Evolutionary conservation across 2,888 invertebrate genomes (phyloP).

Genomic region (Quadriops clusia): DNA sequence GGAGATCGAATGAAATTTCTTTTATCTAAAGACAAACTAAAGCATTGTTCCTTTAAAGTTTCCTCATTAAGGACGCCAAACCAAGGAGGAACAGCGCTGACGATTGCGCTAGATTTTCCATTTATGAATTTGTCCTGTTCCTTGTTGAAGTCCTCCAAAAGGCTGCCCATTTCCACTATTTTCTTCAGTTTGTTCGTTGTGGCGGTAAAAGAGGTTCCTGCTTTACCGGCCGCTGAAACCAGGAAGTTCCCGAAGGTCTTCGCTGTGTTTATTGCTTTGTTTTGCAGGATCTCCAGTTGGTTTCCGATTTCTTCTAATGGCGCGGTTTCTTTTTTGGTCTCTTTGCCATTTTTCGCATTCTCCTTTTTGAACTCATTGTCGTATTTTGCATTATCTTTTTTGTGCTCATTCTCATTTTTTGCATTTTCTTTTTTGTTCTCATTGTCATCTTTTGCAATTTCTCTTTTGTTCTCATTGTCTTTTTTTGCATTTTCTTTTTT

Average conservation of each 20-base stretch:
- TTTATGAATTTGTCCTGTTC: conserved; percentile 88
- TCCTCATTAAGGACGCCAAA: conserved; percentile 82
- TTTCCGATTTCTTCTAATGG: no score
- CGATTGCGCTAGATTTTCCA: conserved; percentile 56
- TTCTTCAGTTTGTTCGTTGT: conserved; percentile 89
- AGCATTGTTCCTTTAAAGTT: conserved; percentile 78
- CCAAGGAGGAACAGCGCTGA: conserved; percentile 73
- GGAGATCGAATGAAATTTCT: conserved; percentile 90
- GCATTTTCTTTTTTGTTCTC: no score
- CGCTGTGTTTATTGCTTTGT: conserved; percentile 67
- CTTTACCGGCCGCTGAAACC: conserved; percentile 82
- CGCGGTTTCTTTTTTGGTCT: no score
- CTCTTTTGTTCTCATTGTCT: no score
- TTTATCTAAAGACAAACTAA: conserved; percentile 79
- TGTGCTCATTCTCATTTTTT: no score
- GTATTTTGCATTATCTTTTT: no score
- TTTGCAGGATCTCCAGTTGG: no score
- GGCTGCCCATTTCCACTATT: conserved; percentile 81
- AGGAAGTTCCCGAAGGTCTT: conserved; percentile 76
- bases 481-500: no score
- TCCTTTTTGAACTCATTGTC: no score
- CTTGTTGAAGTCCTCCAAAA: conserved; percentile 83
- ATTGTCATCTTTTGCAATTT: no score
- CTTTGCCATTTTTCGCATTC: no score
- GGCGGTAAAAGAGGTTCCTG: no score